Percentiles rank a stretch among this genome's conserved stretches.
Evolutionary conservation across 2,797 vertebrate species (phyloP).

Genomic region (Paratrypauchen microcephalus): DNA sequence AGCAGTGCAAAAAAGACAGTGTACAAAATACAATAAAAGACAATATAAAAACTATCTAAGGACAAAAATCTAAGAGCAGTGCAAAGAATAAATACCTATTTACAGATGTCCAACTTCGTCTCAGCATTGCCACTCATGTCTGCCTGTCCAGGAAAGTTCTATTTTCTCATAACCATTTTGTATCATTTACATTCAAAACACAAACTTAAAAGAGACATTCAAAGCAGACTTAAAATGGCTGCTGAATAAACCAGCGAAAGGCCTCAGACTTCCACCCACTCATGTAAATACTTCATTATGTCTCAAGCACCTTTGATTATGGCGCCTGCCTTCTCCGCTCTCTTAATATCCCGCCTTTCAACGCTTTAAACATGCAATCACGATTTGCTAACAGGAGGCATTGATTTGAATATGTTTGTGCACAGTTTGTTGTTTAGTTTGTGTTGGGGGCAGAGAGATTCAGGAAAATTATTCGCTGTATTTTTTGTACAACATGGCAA

Average conservation of each 20-base stretch:
- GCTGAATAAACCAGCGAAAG: not conserved
- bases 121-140: not conserved
- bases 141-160: not conserved
- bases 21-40: too few species aligned
- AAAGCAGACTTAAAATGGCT: not conserved
- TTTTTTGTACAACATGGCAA: too few species aligned
- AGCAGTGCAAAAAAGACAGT: too few species aligned
- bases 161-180: not conserved
- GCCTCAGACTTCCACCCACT: slow-evolving; percentile 5
- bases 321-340: slow-evolving; percentile 1
- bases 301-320: slow-evolving; percentile 18
- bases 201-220: not conserved
- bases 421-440: not conserved
- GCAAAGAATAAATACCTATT: too few species aligned
- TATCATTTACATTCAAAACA: not conserved
- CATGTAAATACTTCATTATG: slow-evolving; percentile 24
- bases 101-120: too few species aligned
- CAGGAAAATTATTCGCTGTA: too few species aligned
- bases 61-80: too few species aligned
- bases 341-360: slow-evolving; percentile 9
- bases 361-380: slow-evolving; percentile 10
- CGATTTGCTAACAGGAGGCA: slow-evolving; percentile 11
- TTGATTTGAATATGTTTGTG: slow-evolving; percentile 7
- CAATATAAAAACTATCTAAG: too few species aligned
- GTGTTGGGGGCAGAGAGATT: not conserved